Base-by-base conservation (phyloP, 1,140 invertebrate genomes). In the Tenebrio molitor region DNA sequence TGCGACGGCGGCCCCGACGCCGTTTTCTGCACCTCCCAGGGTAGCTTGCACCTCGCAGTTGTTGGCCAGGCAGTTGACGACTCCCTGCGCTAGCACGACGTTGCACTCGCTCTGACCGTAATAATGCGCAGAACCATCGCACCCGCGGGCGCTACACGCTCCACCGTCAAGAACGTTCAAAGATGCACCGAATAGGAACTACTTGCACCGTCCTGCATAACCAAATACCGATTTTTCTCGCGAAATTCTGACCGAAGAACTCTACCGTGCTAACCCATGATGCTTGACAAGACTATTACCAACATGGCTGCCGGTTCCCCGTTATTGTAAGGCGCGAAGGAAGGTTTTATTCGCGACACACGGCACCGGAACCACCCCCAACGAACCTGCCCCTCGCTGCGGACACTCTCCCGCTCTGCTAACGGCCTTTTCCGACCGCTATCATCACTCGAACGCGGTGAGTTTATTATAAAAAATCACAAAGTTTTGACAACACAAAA, bases 271-370 rank as follows among this genome's bases (percentile, higher is more conserved):
- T 81, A 83, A 81, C 82, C 81, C 82, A 83, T 83, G 81, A 82
- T 82, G 81, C 80, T 75, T 78, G 81, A 80, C 79, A 76, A 77
- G 69, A 81, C 75, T 75, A 77, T 76, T 78, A 76, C 73, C 80
- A 83, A 83, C 81, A 83, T 83, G 82, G 82, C 82, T 80, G 81
- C 81, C 82, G 81, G 81, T 78, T 69, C 68, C 67, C 77, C 77
- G 77, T 82, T 81, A 81, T 79, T 78, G 69, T 75, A 74, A 77
- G 72, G 79, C 80, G 80, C 77, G 77, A 82, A 79, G 67, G 67
- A 74, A 62, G 72, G 68, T 75, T 74, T 76, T 74, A 12, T 17
- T 7, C 21, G 21, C 23, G 23, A 6, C 50, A n/a, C 12, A 29
- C 7, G 8, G 12, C 19, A 39, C n/a, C 19, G 33, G 7, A 19